These are phyloP conservation scores for Taphrorychus bicolor DNA, from an alignment of 2,888 invertebrate genomes.

Conservation along the genomic window DNA sequence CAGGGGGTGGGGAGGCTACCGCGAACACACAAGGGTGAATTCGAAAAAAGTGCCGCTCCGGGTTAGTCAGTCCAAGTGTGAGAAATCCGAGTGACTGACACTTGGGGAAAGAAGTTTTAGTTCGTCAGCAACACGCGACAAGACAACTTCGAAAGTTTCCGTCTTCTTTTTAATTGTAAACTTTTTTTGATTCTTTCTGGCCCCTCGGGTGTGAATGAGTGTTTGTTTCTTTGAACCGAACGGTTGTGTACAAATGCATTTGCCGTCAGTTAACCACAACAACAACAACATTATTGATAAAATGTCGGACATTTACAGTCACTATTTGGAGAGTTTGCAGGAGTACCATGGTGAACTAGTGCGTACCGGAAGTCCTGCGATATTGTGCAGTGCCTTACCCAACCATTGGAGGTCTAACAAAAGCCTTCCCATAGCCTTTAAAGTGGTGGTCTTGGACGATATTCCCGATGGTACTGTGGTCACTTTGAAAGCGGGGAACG, in stretches of 20 bases:
- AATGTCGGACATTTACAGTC: conserved; percentile 74
- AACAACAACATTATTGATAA: conserved; percentile 4
- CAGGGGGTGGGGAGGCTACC: conserved; percentile 20
- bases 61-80: conserved; percentile 45
- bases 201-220: not conserved
- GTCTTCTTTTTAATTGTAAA: not conserved
- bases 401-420: conserved; percentile 98
- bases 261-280: conserved; percentile 59
- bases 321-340: conserved; percentile 79
- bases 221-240: too few species aligned
- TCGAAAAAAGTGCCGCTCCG: conserved; percentile 1
- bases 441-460: conserved; percentile 93
- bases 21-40: conserved; percentile 4
- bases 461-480: conserved; percentile 94
- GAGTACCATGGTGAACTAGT: conserved; percentile 94
- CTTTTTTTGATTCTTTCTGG: not conserved
- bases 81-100: conserved; percentile 31
- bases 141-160: conserved; percentile 16
- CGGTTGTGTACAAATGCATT: conserved; percentile 64
- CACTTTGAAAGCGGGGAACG: conserved; percentile 94
- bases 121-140: conserved; percentile 19
- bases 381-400: conserved; percentile 93
- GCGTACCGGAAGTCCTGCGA: conserved; percentile 93
- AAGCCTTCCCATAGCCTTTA: conserved; percentile 94
- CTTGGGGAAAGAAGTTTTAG: conserved; percentile 40